Base-by-base conservation (phyloP, 2,797 vertebrate species). In the Distichodus sexfasciatus region DNA sequence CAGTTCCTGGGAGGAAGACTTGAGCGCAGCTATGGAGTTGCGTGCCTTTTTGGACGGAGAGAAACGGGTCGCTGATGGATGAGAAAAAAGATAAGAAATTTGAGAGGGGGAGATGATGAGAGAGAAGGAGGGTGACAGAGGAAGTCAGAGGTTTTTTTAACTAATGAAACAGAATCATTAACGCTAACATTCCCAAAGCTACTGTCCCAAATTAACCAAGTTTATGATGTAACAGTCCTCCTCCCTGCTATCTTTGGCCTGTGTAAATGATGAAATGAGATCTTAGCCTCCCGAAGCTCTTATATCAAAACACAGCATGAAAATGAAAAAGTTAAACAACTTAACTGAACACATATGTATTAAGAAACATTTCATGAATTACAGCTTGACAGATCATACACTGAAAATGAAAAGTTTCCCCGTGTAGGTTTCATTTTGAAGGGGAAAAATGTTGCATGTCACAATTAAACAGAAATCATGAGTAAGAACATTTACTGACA, bases 41-140 rank as follows among this genome's bases (percentile, higher is more conserved):
- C 94, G 94, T 4, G 90, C 87, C 84, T 94, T 94, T 86, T 97
- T 98, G 80, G 93, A 96, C 57, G 97, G 96, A n/a, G 97, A 99
- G 74, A 93, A 91, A 74, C 92, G 95, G 84, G 96, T 84, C 69
- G 90, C 97, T 99, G 85, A 40, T 53, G 11, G 29, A 72, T 54
- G 46, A 19, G 23, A 53, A 1, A 29, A 6, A 14, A 12, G 11
- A 67, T 33, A 51, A 12, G 15, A 44, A 2, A 40, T n/a, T n/a
- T n/a, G n/a, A n/a, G n/a, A n/a, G n/a, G n/a, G n/a, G 36, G 9
- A 1, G 0, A 17, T n/a, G 54, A 17, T 8, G 31, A 26, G 53
- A 15, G 33, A n/a, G 5, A 31, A 3, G 24, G 29, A 50, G 54
- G 24, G 36, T 26, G 4, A 15, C 17, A 53, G 36, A 35, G 36